A percentile compares a stretch with the other conserved stretches of the same genome.
Evolutionary conservation across 92 coral and sea anemone genomes (phyloP).

Genomic region (Metridium senile): DNA sequence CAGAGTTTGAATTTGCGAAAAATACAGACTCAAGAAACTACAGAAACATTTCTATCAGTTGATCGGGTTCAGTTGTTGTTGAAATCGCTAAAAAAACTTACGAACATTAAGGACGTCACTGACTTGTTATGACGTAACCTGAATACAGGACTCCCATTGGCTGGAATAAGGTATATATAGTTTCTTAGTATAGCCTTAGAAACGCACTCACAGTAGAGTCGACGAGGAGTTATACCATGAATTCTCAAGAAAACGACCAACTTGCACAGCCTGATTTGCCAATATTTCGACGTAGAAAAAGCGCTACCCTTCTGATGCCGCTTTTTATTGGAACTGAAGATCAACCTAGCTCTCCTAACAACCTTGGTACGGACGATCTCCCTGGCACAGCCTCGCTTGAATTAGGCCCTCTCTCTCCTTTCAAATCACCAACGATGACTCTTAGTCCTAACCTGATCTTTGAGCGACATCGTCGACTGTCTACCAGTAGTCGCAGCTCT

Average conservation of each 20-base stretch:
- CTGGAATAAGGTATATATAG: background rate
- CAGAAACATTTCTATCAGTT: no score
- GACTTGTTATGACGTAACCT: background rate
- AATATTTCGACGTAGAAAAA: background rate
- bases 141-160: background rate
- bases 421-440: background rate
- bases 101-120: background rate
- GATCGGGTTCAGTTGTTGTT: no score
- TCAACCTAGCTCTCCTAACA: background rate
- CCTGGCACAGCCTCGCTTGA: background rate
- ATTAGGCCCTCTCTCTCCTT: background rate
- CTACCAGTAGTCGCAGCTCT: conserved; percentile 9
- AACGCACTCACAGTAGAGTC: background rate
- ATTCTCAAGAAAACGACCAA: background rate
- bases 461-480: conserved; percentile 12
- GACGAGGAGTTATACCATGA: background rate
- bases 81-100: no score
- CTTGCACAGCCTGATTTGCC: background rate
- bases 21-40: no score
- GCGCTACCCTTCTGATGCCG: conserved; percentile 3
- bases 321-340: conserved; percentile 11
- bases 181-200: background rate
- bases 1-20: no score
- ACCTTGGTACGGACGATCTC: background rate
- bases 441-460: conserved; percentile 8